Evolutionary conservation across 1,140 invertebrate genomes (phyloP).

Genomic region (Nomia melanderi): DNA sequence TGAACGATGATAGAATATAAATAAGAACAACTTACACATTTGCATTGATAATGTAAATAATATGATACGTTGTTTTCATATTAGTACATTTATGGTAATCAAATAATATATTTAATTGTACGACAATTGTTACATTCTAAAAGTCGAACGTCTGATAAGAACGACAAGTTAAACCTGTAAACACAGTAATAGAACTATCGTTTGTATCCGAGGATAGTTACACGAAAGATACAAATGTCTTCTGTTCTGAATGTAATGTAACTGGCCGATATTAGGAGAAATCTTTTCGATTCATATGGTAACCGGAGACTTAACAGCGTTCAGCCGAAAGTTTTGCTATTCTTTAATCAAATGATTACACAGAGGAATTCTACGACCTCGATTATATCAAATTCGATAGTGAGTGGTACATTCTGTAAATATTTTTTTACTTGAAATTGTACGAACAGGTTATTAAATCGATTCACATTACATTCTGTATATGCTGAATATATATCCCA

Average conservation of each 20-base stretch:
- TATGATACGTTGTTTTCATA: constrained; percentile 2
- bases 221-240: background rate
- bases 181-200: background rate
- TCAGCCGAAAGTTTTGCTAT: background rate
- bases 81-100: constrained; percentile 7
- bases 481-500: constrained; percentile 42
- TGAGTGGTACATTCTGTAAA: constrained; percentile 47
- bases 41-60: constrained; percentile 39
- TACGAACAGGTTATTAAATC: constrained; percentile 27
- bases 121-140: background rate
- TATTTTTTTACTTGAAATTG: constrained; percentile 50
- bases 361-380: background rate
- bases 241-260: background rate
- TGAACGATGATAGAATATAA: background rate
- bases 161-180: background rate
- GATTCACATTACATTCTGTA: constrained; percentile 32
- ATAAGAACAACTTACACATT: constrained; percentile 17
- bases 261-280: background rate
- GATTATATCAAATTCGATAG: constrained; percentile 36
- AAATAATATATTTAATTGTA: constrained; percentile 26
- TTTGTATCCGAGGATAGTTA: background rate
- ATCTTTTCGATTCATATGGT: background rate
- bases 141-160: background rate
- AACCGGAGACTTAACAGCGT: background rate
- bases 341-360: background rate